Evolutionary conservation across 2,113 vertebrate species (phyloP).

Genomic region (Odocoileus virginianus): DNA sequence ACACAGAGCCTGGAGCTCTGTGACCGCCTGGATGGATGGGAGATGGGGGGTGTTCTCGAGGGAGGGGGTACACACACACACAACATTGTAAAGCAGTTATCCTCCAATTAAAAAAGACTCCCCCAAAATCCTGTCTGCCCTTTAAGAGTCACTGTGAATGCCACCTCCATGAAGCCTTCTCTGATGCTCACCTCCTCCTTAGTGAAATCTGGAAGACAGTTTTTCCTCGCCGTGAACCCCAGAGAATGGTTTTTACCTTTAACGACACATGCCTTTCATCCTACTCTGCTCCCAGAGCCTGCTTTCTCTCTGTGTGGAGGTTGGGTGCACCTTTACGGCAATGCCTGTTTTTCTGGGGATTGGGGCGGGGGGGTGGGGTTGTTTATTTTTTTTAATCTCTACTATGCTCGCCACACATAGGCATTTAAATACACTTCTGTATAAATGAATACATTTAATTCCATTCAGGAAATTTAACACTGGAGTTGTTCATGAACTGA

Average conservation of each 20-base stretch:
- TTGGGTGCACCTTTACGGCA: not conserved
- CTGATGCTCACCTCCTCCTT: not conserved
- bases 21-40: not conserved
- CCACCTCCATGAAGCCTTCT: not conserved
- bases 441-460: not conserved
- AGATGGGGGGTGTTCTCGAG: not conserved
- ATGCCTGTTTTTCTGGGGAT: not conserved
- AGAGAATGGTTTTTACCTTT: not conserved
- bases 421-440: not conserved
- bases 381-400: not conserved
- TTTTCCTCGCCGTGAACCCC: not conserved
- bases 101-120: not conserved
- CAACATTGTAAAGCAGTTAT: not conserved
- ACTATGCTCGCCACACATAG: not conserved
- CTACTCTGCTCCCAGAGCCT: not conserved
- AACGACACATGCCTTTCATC: not conserved
- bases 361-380: not conserved
- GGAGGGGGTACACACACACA: not conserved
- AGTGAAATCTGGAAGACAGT: not conserved
- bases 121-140: not conserved
- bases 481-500: not conserved
- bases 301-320: not conserved
- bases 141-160: not conserved
- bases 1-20: not conserved
- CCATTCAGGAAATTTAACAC: not conserved